Evolutionary conservation across 2,113 vertebrate species (phyloP).

Genomic region (Nycticorax nycticorax): DNA sequence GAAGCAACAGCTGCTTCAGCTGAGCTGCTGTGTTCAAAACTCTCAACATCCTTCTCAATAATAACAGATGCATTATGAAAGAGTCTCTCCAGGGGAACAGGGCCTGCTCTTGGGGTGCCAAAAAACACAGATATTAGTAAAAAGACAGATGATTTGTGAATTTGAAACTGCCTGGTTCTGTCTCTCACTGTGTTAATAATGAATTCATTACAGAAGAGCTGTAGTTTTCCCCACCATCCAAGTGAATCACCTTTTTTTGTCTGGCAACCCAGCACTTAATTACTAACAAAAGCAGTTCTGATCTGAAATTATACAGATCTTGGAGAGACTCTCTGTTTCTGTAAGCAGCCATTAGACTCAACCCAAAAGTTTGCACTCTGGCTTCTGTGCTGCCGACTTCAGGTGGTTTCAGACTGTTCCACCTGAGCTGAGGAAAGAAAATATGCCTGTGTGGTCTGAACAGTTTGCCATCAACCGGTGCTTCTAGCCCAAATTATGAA

Average conservation of each 20-base stretch:
- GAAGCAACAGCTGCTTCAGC: conserved; percentile 64
- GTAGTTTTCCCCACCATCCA: not conserved
- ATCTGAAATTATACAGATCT: not conserved
- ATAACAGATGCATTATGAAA: conserved; percentile 64
- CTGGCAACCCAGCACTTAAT: not conserved
- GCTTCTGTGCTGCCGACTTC: not conserved
- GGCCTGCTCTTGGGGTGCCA: conserved; percentile 46
- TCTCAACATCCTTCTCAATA: conserved; percentile 62
- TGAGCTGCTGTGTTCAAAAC: conserved; percentile 39
- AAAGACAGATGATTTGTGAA: conserved; percentile 65
- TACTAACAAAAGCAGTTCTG: not conserved
- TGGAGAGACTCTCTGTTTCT: not conserved
- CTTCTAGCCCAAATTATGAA: not conserved
- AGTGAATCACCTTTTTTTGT: conserved; percentile 10
- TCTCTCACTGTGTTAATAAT: conserved; percentile 54
- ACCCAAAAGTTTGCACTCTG: not conserved
- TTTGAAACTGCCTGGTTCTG: conserved; percentile 52
- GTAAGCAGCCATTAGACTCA: not conserved
- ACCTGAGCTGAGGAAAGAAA: not conserved
- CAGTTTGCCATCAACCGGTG: not conserved
- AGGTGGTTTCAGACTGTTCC: not conserved
- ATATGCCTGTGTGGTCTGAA: not conserved
- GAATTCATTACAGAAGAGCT: conserved; percentile 42
- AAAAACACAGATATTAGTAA: conserved; percentile 57
- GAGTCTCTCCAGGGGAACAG: conserved; percentile 36